Conservation (phyloP, 2,888 invertebrate species). For the Synanthedon andrenaeformis region DNA sequence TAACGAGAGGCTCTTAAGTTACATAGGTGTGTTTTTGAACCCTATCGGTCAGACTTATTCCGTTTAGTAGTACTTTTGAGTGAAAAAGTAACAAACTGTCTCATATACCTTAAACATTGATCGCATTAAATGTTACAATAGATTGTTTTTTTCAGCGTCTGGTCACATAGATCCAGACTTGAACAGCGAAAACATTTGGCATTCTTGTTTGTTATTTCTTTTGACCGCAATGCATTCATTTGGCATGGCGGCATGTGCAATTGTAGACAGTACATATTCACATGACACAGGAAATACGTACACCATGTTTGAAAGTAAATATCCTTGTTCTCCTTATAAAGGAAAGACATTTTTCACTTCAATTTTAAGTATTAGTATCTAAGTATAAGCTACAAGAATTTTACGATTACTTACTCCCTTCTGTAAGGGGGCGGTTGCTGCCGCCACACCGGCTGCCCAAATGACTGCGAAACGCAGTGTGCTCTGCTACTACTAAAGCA, state of each 20-base stretch:
- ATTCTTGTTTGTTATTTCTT: slow-evolving; percentile 35
- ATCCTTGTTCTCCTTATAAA: background rate
- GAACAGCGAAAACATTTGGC: slow-evolving; percentile 49
- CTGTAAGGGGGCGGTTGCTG: background rate
- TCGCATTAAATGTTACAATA: too few species aligned
- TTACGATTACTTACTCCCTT: too few species aligned
- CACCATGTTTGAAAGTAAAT: slow-evolving; percentile 37
- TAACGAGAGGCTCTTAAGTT: too few species aligned
- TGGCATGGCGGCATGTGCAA: slow-evolving; percentile 40
- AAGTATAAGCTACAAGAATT: too few species aligned
- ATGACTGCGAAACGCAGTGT: background rate
- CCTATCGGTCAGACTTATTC: too few species aligned
- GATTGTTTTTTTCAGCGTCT: slow-evolving; percentile 24
- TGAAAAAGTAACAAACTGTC: too few species aligned
- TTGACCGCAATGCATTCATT: slow-evolving; percentile 28
- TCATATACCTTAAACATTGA: too few species aligned
- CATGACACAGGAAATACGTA: slow-evolving; percentile 13
- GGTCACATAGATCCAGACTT: slow-evolving; percentile 50
- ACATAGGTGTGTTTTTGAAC: too few species aligned
- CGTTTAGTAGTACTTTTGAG: too few species aligned
- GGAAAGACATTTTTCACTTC: too few species aligned
- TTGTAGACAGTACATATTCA: slow-evolving; percentile 33
- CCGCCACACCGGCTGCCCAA: too few species aligned
- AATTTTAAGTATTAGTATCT: too few species aligned
- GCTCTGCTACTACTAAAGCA: background rate